Conservation (phyloP, 2,888 invertebrate genomes). For the Dicycla oo region DNA sequence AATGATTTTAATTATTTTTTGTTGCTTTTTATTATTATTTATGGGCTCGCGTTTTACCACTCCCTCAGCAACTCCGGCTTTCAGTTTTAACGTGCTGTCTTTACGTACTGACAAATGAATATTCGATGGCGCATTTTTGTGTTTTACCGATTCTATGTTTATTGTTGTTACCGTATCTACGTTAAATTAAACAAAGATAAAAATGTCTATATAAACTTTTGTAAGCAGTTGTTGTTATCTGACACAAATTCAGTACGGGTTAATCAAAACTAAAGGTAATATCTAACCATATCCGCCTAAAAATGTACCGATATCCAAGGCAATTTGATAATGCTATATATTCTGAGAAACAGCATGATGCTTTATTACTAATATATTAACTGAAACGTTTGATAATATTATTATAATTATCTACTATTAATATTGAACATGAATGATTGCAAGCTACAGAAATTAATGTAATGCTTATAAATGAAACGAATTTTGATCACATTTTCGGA, state of each 20-base stretch:
- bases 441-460: background rate
- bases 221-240: background rate
- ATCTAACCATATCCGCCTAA: slow-evolving; percentile 9
- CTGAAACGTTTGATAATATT: no score
- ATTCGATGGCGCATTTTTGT: background rate
- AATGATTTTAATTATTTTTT: background rate
- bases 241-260: background rate
- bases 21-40: background rate
- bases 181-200: background rate
- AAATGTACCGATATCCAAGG: slow-evolving; percentile 34
- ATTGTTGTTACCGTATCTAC: background rate
- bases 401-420: slow-evolving; percentile 16
- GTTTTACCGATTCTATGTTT: background rate
- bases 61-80: no score
- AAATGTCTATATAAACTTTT: background rate
- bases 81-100: background rate
- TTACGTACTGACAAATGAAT: background rate
- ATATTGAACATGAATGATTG: slow-evolving; percentile 1
- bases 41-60: background rate
- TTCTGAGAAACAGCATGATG: slow-evolving; percentile 46
- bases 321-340: slow-evolving; percentile 36
- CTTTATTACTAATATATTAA: slow-evolving; percentile 44
- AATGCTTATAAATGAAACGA: background rate
- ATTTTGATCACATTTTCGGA: background rate
- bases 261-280: slow-evolving; percentile 29